Evolutionary conservation across 2,113 vertebrate genomes (phyloP), one percentile per base, ranked within the genome.

Genomic region (Sylvia atricapilla): DNA sequence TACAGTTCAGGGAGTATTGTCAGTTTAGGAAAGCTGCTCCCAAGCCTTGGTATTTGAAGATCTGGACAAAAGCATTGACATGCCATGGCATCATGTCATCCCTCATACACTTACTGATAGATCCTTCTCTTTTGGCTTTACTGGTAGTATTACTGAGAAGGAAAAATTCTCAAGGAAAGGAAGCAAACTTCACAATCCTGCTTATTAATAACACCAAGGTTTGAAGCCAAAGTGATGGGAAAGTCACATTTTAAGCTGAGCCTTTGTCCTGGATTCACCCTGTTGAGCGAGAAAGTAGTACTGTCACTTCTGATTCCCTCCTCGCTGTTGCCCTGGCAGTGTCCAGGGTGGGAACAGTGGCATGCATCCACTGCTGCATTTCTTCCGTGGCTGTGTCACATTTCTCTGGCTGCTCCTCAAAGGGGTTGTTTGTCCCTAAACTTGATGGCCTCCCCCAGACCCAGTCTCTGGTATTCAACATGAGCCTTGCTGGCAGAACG

Each of bases 251-350:
- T 97, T 81, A 70, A 96, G 76, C 86, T 67, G 44, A 81, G 70
- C 49, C 58, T 44, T 15, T 84, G 87, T 95, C 95, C 94, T 69
- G 31, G 67, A 50, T 89, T 96, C 70, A 93, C 95, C 84, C 37
- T 1, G 11, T n/a, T 64, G 72, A 82, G 83, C 0, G 0, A 82
- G 69, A 87, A 87, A 89, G 70, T 73, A 55, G 87, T 43, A 46
- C 87, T 93, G 91, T 96, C 95, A 94, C 74, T 95, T 96, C 41
- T 2, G 37, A 92, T 96, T 95, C 59, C 67, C 81, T 90, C 74
- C 44, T 82, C 0, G 1, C 77, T 76, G 53, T 41, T 11, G 23
- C 81, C 75, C 28, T 28, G 74, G 49, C 62, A 76, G 84, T 41
- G 70, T 97, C 95, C 95, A 89, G 69, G 23, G 58, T 89, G 74